phyloP scores from a whole-genome alignment of 1,140 invertebrate genomes.

The Trichogramma pretiosum region DNA sequence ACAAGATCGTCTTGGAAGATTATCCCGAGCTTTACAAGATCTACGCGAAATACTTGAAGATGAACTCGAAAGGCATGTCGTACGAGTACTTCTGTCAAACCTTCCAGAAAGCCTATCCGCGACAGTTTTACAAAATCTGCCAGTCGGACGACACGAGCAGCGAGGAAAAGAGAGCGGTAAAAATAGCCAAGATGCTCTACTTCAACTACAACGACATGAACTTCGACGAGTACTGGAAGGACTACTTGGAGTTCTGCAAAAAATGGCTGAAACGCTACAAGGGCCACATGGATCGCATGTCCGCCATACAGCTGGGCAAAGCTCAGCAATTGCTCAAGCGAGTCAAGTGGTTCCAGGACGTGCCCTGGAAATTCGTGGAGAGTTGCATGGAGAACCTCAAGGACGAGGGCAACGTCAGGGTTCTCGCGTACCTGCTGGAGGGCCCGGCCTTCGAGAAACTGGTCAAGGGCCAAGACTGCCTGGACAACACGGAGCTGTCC shows the following conservation, averaged over 20 bases:
- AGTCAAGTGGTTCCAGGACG: constrained; percentile 1
- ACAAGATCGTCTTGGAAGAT: neutral
- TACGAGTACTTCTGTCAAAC: too few species aligned
- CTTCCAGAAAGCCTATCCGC: too few species aligned
- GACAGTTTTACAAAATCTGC: too few species aligned
- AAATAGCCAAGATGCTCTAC: too few species aligned
- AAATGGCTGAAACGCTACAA: neutral
- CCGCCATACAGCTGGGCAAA: too few species aligned
- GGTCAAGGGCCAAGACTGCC: neutral
- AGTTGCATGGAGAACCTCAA: neutral
- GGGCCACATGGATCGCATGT: too few species aligned
- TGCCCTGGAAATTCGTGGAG: constrained; percentile 8
- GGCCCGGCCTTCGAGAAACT: neutral
- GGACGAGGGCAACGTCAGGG: neutral
- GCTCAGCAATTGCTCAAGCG: too few species aligned
- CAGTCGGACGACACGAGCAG: too few species aligned
- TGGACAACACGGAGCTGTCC: neutral
- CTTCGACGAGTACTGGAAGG: constrained; percentile 3
- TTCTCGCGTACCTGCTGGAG: constrained; percentile 4
- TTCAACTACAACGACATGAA: neutral
- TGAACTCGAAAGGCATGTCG: too few species aligned
- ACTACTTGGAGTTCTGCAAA: constrained; percentile 2
- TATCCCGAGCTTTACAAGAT: too few species aligned
- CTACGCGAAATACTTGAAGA: too few species aligned
- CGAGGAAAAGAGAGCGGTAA: too few species aligned